A percentile compares a stretch with the other conserved stretches of the same genome.
Evolutionary conservation across 1,140 invertebrate genomes (phyloP).

Genomic region (Pseudomyrmex dendroicus): DNA sequence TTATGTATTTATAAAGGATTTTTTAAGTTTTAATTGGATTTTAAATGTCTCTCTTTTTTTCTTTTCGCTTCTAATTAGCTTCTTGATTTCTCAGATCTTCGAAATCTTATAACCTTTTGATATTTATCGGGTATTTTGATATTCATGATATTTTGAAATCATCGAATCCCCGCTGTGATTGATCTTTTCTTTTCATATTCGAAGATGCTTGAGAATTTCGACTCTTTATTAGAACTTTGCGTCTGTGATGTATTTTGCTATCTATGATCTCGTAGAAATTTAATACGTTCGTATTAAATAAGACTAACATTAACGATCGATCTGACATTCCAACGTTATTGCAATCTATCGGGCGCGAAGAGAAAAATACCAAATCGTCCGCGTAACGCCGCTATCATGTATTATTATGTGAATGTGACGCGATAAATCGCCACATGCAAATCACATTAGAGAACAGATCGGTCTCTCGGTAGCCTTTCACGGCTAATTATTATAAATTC

Average conservation of each 20-base stretch:
- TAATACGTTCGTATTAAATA: slow-evolving; percentile 43
- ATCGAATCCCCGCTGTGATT: neutral
- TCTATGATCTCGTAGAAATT: slow-evolving; percentile 20
- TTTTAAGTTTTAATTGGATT: neutral
- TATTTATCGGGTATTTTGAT: neutral
- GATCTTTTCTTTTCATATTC: slow-evolving; percentile 3
- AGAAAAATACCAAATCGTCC: slow-evolving; percentile 79
- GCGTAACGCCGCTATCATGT: slow-evolving; percentile 84
- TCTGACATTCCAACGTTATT: slow-evolving; percentile 33
- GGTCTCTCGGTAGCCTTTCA: slow-evolving; percentile 54
- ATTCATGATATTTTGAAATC: slow-evolving; percentile 11
- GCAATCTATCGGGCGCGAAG: slow-evolving; percentile 62
- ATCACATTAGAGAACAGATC: slow-evolving; percentile 73
- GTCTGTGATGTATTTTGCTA: neutral
- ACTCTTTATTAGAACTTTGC: neutral
- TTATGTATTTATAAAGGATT: neutral
- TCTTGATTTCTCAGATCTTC: slow-evolving; percentile 16
- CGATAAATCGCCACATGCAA: slow-evolving; percentile 84
- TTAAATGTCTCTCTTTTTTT: slow-evolving; percentile 5
- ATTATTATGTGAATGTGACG: slow-evolving; percentile 84
- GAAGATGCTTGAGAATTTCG: slow-evolving; percentile 2
- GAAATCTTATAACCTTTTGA: neutral
- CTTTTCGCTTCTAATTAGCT: neutral
- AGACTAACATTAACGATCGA: slow-evolving; percentile 32
- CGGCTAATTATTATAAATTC: slow-evolving; percentile 55